Conservation (phyloP, 2,888 invertebrate genomes). For the Axea sp. region DNA sequence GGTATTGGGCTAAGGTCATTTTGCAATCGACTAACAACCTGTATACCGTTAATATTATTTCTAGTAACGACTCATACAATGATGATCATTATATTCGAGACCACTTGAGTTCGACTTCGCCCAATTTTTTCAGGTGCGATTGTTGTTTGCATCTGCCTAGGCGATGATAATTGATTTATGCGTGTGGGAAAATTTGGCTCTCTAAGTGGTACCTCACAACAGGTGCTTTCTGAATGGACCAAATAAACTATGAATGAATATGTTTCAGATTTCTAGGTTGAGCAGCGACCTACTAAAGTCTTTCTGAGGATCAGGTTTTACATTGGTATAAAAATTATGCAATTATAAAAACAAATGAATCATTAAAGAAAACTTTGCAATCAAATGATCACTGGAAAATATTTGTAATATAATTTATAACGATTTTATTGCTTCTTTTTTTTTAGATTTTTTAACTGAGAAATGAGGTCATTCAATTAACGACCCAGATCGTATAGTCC, state of each 20-base stretch:
- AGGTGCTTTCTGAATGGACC: slow-evolving; percentile 7
- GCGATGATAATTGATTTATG: slow-evolving; percentile 25
- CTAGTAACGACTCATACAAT: slow-evolving; percentile 36
- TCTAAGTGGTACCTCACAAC: slow-evolving; percentile 7
- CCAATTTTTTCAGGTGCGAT: slow-evolving; percentile 11
- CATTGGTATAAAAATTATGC: too few relatives aligned
- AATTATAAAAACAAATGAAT: too few relatives aligned
- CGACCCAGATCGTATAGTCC: too few relatives aligned
- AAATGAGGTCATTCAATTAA: too few relatives aligned
- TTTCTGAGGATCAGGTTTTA: too few relatives aligned
- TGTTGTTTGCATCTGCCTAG: slow-evolving; percentile 17
- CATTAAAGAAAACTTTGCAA: not conserved
- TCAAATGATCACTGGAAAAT: too few relatives aligned
- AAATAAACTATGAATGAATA: slow-evolving; percentile 9
- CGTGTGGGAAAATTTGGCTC: slow-evolving; percentile 16
- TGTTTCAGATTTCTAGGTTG: not conserved
- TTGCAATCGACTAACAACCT: slow-evolving; percentile 53
- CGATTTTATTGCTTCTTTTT: too few relatives aligned
- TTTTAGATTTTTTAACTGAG: too few relatives aligned
- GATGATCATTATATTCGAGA: slow-evolving; percentile 33
- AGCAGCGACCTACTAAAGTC: not conserved
- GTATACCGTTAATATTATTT: slow-evolving; percentile 57
- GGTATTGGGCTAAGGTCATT: slow-evolving; percentile 62
- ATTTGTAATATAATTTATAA: too few relatives aligned
- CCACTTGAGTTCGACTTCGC: slow-evolving; percentile 12